Base-by-base conservation (phyloP, 1,140 invertebrate species). In the Drosophila sp. region DNA sequence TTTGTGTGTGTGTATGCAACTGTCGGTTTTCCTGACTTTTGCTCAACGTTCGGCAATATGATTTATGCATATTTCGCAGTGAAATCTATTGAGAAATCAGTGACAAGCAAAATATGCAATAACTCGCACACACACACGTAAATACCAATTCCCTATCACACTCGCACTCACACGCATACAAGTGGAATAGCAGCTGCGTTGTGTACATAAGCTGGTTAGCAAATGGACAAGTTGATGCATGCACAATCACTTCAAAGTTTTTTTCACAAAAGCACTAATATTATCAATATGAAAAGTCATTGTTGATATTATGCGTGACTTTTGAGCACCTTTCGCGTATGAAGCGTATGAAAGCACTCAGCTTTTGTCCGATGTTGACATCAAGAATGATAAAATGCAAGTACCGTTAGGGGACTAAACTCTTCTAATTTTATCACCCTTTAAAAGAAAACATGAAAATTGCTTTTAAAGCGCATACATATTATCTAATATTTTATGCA, bases 11-110 rank as follows among this genome's bases (percentile, higher is more conserved):
- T 32, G 13, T 40, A 27, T 38, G 73, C 73, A 78, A 57, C 70
- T 74, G 79, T 77, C 69, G 84, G 62, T 75, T 61, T 76, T 63
- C 61, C 70, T 87, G 82, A 86, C 82, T 87, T 87, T 86, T 87
- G 78, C 82, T 86, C 87, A 87, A 86, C 64, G 54, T 65, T 58
- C 63, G 36, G 51, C 77, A 48, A 62, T 81, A 87, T 86, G 82
- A 86, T 86, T 86, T 86, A 87, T 86, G 82, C 82, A 86, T 76
- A 86, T 81, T 86, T 63, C 80, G 56, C 70, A 76, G 75, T 76
- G 78, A 86, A 86, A 86, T 87, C 82, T 86, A 86, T 86, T 86
- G 82, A 86, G 82, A 86, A 86, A 86, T 86, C 82, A 87, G 75
- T 87, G 82, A 86, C 82, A 87, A 71, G 73, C 75, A 72, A 86